These are phyloP conservation scores for Gymnorhina tibicen DNA, from an alignment of 2,113 vertebrate species.

Conservation along the genomic window DNA sequence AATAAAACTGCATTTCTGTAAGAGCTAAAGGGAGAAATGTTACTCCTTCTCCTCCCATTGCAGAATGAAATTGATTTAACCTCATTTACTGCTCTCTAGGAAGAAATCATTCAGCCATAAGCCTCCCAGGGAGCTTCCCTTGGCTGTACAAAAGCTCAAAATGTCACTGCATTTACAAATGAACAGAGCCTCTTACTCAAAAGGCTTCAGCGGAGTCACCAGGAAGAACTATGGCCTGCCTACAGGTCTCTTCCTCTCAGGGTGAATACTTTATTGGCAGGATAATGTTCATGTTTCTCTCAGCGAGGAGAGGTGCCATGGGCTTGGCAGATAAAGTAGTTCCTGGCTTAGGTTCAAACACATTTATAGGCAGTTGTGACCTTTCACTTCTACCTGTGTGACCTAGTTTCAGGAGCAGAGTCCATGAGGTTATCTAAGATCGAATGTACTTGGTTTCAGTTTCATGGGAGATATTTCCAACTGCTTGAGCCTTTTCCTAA, in stretches of 20 bases:
- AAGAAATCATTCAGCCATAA: constrained; percentile 59
- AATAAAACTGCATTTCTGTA: background rate
- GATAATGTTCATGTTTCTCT: constrained; percentile 6
- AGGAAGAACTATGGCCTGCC: background rate
- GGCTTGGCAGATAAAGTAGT: background rate
- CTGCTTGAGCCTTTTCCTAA: background rate
- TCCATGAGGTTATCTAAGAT: background rate
- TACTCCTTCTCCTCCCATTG: background rate
- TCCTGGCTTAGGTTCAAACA: background rate
- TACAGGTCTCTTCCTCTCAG: background rate
- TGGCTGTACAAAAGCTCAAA: constrained; percentile 68
- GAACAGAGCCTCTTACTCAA: constrained; percentile 56
- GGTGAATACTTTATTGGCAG: background rate
- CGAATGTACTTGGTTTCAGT: background rate
- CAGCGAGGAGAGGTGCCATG: background rate
- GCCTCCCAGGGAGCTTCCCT: constrained; percentile 57
- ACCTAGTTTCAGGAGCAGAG: background rate
- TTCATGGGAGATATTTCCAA: background rate
- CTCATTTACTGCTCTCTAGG: constrained; percentile 70
- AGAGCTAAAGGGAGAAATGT: background rate
- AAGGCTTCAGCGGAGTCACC: constrained; percentile 16
- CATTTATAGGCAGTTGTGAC: background rate
- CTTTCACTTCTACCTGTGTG: background rate
- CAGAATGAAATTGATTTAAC: constrained; percentile 60
- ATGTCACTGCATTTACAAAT: constrained; percentile 73